These are phyloP conservation scores for Macroramphosus scolopax DNA, from an alignment of 2,797 vertebrate genomes.

Conservation along the genomic window DNA sequence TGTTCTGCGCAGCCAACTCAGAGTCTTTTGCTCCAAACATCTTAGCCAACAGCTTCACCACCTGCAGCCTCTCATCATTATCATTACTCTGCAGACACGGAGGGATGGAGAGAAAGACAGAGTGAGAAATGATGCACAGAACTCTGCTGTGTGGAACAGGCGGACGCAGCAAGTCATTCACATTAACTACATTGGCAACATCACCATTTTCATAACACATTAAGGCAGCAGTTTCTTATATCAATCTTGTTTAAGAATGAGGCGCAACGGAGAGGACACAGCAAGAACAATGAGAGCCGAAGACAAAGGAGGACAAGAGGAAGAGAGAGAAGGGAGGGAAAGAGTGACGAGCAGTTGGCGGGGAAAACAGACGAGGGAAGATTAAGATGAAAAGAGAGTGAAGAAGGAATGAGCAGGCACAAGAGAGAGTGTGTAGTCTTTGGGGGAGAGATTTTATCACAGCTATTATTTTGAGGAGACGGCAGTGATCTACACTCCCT, in stretches of 20 bases:
- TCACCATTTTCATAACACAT: constrained; percentile 20
- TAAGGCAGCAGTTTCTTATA: constrained; percentile 26
- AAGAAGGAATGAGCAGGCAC: neutral
- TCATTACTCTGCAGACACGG: constrained; percentile 89
- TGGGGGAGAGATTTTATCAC: constrained; percentile 58
- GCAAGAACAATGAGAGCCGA: constrained; percentile 5
- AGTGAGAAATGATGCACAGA: constrained; percentile 34
- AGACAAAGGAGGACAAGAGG: constrained; percentile 15
- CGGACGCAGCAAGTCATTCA: constrained; percentile 26
- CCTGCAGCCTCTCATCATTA: constrained; percentile 97
- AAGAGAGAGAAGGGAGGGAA: neutral
- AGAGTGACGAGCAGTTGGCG: constrained; percentile 3
- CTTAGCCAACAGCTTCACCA: constrained; percentile 97
- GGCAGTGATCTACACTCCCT: constrained; percentile 58
- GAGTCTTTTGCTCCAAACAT: constrained; percentile 99
- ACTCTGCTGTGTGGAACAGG: constrained; percentile 12
- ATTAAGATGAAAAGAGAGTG: constrained; percentile 15
- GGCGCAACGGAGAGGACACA: neutral
- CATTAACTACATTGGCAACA: constrained; percentile 25
- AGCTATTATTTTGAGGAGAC: constrained; percentile 69
- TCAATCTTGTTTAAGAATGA: constrained; percentile 20
- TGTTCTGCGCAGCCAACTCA: constrained; percentile 95
- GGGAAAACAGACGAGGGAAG: too few species aligned
- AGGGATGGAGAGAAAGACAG: constrained; percentile 3
- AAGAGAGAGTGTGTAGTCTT: constrained; percentile 11